Evolutionary conservation across 35 echinoderm and acorn worm species (phyloP).

Genomic region (Acanthaster planci): DNA sequence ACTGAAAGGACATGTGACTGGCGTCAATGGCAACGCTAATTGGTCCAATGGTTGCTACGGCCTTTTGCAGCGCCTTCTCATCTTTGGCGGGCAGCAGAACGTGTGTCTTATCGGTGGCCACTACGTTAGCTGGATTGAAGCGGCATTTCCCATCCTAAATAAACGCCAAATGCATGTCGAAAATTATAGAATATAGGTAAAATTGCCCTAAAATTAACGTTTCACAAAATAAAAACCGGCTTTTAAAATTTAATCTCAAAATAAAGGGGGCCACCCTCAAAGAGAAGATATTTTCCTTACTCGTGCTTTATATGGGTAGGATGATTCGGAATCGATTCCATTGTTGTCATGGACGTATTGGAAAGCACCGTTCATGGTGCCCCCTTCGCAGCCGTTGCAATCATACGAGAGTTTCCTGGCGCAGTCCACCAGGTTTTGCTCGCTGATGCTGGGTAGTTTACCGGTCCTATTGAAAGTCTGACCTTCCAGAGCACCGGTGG

Average conservation of each 20-base stretch:
- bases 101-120: constrained; percentile 44
- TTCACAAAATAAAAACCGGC: too few species aligned
- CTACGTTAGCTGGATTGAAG: constrained; percentile 39
- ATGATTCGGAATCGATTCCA: constrained; percentile 69
- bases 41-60: constrained; percentile 87
- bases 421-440: constrained; percentile 77
- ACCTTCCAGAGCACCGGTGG: constrained; percentile 60
- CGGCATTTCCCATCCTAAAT: constrained; percentile 51
- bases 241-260: too few species aligned
- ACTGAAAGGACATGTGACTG: constrained; percentile 67
- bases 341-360: constrained; percentile 60
- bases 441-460: constrained; percentile 62
- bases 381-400: constrained; percentile 58
- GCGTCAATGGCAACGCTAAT: constrained; percentile 85
- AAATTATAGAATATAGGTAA: too few species aligned
- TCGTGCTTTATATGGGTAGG: constrained; percentile 58
- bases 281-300: constrained; percentile 56
- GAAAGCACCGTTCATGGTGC: constrained; percentile 75
- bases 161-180: background rate
- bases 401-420: background rate
- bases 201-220: too few species aligned
- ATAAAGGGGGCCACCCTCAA: too few species aligned
- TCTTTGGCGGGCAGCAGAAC: constrained; percentile 43
- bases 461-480: constrained; percentile 66
- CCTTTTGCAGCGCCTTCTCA: constrained; percentile 73